Conservation (phyloP, 2,888 invertebrate genomes). For the Drosophila pseudotakahashii region DNA sequence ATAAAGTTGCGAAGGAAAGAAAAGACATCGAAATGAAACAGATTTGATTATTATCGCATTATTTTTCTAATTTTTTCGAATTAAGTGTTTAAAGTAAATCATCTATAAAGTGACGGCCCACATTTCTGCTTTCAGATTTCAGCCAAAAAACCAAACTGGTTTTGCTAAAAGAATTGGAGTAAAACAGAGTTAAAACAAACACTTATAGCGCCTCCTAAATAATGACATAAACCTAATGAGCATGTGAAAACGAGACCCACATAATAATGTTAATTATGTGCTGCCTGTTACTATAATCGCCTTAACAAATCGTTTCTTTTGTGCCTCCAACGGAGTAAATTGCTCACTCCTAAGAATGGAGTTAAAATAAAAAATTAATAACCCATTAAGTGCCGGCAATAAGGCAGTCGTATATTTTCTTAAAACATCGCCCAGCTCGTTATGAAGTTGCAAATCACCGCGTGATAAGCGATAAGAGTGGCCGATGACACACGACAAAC, state of each 20-base stretch:
- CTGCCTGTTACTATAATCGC: slow-evolving; percentile 15
- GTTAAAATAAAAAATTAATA: not conserved
- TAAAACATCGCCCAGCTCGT: slow-evolving; percentile 1
- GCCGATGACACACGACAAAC: slow-evolving; percentile 18
- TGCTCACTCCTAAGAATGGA: not conserved
- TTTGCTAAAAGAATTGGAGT: not conserved
- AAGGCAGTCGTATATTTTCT: slow-evolving; percentile 14
- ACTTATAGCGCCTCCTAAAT: not conserved
- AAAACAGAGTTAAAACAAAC: not conserved
- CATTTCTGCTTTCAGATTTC: too few relatives aligned
- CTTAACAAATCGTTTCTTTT: slow-evolving; percentile 16
- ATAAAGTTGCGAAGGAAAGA: not conserved
- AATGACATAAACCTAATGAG: slow-evolving; percentile 6
- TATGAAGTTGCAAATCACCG: slow-evolving; percentile 15
- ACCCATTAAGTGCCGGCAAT: slow-evolving; percentile 17
- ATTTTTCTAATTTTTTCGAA: not conserved
- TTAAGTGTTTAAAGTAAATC: not conserved
- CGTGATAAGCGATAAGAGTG: slow-evolving; percentile 4
- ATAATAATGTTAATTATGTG: slow-evolving; percentile 12
- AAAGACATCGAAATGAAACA: too few relatives aligned
- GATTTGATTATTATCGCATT: too few relatives aligned
- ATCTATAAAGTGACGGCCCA: not conserved
- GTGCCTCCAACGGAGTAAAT: slow-evolving; percentile 4
- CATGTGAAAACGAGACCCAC: not conserved
- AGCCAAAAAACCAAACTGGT: not conserved